These are phyloP conservation scores for Nomia melanderi DNA, from an alignment of 1,140 invertebrate genomes.

Conservation along the genomic window DNA sequence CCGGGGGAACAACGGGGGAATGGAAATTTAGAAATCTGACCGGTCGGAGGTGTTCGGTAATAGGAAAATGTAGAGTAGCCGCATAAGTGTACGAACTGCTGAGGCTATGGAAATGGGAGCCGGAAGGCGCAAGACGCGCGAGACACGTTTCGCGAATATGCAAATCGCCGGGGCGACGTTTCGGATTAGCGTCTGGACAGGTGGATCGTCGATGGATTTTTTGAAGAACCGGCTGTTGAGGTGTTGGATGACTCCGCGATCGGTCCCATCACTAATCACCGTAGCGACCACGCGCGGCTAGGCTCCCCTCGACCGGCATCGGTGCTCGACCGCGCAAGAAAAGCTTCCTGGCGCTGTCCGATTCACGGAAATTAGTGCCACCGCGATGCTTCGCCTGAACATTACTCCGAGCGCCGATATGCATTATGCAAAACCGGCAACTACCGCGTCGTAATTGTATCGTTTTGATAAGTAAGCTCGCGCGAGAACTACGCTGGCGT, in stretches of 20 bases:
- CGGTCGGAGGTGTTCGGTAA: no score
- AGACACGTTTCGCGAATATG: neutral
- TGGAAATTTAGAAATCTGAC: neutral
- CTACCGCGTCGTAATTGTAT: constrained; percentile 48
- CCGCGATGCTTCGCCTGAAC: constrained; percentile 35
- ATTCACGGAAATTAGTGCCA: constrained; percentile 65
- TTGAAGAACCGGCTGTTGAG: neutral
- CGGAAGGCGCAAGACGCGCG: neutral
- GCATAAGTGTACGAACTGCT: neutral
- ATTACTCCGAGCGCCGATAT: constrained; percentile 30
- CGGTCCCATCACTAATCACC: constrained; percentile 48
- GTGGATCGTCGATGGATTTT: neutral
- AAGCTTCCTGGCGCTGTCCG: constrained; percentile 55
- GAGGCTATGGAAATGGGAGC: neutral
- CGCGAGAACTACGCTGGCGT: neutral
- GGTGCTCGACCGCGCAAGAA: constrained; percentile 38
- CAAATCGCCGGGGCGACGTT: no score
- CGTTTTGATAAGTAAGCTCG: constrained; percentile 43
- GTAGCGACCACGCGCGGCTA: constrained; percentile 23
- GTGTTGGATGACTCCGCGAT: neutral
- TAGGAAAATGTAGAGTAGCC: no score
- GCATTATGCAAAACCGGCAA: constrained; percentile 45
- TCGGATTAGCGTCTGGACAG: no score
- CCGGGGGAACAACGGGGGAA: neutral
- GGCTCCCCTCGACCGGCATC: neutral